Evolutionary conservation across 1,140 invertebrate species (phyloP), one percentile per base, ranked within the genome.

Genomic region (Drosophila neocordata): DNA sequence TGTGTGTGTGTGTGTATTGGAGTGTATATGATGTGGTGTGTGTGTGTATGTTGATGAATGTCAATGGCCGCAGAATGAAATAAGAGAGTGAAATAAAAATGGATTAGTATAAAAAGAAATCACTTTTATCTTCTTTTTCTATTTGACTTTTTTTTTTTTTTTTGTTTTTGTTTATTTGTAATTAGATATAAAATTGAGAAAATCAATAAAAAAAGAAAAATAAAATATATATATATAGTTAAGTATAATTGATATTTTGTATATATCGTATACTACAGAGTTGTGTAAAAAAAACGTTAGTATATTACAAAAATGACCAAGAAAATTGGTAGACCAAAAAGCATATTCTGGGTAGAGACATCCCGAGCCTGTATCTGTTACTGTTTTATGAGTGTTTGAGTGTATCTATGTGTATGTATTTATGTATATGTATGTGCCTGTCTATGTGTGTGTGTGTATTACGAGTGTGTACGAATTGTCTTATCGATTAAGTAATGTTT

Each of bases 71-170:
- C 73, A 80, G 68, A 85, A 82, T 85, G 81, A 85, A 87, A 85
- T 63, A 85, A 85, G 81, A 85, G 81, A 85, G 78, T 85, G 78
- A 85, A 82, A 81, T 48, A 88, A 87, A 79, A 38, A 58, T 85
- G 82, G 83, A 85, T 85, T 85, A 85, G 82, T 85, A 78, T 53
- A 71, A 61, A 57, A 55, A 72, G 65, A 66, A 68, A 56, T 66
- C 63, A 70, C 41, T 77, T 84, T 24, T 37, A 55, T 59, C 68
- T 56, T 56, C 67, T 65, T 73, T 55, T 73, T 65, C 41, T 55
- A 71, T 72, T 41, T 65, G 59, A 75, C 20, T 18, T 27, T 62
- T 41, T 73, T 62, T 72, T 41, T 65, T 53, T 75, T 48, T 18
- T 27, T 62, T 41, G 68, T 60, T 59, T 72, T 63, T 72, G 55